phyloP scores from a whole-genome alignment of 2,888 invertebrate genomes.

The Eledone cirrhosa region DNA sequence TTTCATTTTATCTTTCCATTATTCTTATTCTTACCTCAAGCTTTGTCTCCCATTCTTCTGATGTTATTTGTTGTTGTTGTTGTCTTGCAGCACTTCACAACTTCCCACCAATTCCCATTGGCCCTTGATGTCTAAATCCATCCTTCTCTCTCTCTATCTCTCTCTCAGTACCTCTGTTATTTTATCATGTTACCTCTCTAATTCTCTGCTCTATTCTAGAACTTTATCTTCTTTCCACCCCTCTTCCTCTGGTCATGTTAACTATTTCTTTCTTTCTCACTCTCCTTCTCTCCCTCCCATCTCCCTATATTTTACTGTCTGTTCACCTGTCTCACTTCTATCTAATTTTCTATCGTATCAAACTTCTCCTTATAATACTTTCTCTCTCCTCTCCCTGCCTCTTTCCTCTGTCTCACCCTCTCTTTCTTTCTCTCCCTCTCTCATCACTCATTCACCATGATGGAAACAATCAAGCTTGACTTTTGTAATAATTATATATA shows the following conservation, averaged over 20 bases:
- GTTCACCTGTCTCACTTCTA: neutral
- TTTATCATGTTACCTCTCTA: too few species aligned
- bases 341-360: neutral
- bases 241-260: too few species aligned
- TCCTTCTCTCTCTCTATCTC: too few species aligned
- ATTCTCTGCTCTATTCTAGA: too few species aligned
- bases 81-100: neutral
- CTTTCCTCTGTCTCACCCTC: neutral
- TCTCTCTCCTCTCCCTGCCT: neutral
- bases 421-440: neutral
- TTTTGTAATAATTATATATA: too few species aligned
- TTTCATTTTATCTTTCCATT: neutral
- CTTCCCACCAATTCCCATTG: neutral
- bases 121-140: neutral
- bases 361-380: neutral
- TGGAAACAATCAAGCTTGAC: too few species aligned
- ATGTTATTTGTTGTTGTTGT: neutral
- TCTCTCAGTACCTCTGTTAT: too few species aligned
- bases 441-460: neutral
- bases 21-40: neutral
- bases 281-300: neutral
- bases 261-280: neutral
- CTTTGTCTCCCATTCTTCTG: neutral
- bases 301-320: neutral
- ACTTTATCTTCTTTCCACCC: too few species aligned